Percentiles rank a stretch among this genome's conserved stretches.
Conservation (phyloP, 2,113 vertebrate genomes). For the Rhea americana region DNA sequence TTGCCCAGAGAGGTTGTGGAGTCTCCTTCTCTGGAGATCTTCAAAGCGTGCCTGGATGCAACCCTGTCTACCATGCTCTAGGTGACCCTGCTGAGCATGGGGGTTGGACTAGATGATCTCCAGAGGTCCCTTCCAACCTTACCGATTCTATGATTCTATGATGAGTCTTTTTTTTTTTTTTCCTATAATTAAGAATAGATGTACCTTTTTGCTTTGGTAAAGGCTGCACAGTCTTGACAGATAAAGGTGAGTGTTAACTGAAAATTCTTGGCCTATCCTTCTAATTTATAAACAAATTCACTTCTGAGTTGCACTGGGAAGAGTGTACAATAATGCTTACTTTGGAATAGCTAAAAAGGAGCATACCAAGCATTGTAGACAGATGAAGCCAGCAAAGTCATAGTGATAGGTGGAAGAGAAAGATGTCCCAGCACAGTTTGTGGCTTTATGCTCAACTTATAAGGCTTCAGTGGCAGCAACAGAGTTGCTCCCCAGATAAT, state of each 20-base stretch:
- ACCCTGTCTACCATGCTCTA: too few species aligned
- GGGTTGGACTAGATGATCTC: too few species aligned
- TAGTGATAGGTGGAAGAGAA: not conserved
- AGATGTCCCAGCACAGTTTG: not conserved
- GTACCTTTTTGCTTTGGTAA: not conserved
- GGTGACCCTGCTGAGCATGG: too few species aligned
- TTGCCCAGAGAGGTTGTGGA: too few species aligned
- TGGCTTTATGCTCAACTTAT: not conserved
- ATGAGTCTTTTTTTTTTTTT: not conserved
- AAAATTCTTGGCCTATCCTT: not conserved
- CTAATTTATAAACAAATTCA: not conserved
- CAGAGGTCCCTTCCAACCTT: too few species aligned
- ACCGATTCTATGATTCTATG: too few species aligned
- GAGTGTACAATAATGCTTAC: not conserved
- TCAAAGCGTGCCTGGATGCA: too few species aligned
- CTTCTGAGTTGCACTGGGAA: not conserved
- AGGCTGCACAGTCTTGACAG: not conserved
- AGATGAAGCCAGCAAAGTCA: not conserved
- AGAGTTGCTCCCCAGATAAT: not conserved
- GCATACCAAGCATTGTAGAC: not conserved
- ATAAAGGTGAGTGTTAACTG: not conserved
- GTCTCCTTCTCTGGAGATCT: too few species aligned
- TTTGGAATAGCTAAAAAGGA: not conserved
- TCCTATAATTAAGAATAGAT: not conserved
- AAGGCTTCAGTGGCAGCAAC: not conserved